Evolutionary conservation across 2,113 vertebrate genomes (phyloP).

Genomic region (Caretta caretta): DNA sequence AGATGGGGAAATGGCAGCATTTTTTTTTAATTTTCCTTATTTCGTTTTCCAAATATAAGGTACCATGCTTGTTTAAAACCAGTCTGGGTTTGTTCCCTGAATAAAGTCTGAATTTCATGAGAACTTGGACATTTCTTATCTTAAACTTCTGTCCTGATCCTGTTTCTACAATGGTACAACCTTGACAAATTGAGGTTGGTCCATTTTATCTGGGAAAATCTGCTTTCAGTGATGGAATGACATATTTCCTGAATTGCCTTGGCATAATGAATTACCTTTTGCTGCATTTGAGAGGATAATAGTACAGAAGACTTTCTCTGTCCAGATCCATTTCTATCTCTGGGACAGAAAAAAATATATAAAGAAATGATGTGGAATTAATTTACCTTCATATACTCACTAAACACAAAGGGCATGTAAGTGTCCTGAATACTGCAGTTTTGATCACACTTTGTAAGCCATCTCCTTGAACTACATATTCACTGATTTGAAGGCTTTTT

Average conservation of each 20-base stretch:
- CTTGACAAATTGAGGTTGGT: slow-evolving; percentile 20
- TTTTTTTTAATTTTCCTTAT: not conserved
- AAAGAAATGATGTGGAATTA: not conserved
- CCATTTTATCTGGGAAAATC: slow-evolving; percentile 49
- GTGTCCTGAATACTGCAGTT: not conserved
- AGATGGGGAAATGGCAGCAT: not conserved
- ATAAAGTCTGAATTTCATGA: not conserved
- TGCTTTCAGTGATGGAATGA: slow-evolving; percentile 7
- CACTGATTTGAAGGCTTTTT: not conserved
- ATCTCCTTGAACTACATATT: not conserved
- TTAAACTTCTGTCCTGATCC: not conserved
- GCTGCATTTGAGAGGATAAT: slow-evolving; percentile 13
- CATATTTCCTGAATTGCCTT: not conserved
- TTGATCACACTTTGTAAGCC: not conserved
- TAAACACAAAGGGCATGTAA: not conserved
- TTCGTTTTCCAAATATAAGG: not conserved
- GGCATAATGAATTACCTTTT: slow-evolving; percentile 34
- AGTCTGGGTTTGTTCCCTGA: not conserved
- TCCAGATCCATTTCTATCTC: not conserved
- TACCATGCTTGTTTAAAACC: not conserved
- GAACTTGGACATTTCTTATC: not conserved
- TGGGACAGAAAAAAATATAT: not conserved
- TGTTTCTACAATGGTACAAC: not conserved
- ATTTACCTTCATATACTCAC: not conserved
- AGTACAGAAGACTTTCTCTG: slow-evolving; percentile 28